Conservation (phyloP, 2,113 vertebrate species). For the Petaurus breviceps region DNA sequence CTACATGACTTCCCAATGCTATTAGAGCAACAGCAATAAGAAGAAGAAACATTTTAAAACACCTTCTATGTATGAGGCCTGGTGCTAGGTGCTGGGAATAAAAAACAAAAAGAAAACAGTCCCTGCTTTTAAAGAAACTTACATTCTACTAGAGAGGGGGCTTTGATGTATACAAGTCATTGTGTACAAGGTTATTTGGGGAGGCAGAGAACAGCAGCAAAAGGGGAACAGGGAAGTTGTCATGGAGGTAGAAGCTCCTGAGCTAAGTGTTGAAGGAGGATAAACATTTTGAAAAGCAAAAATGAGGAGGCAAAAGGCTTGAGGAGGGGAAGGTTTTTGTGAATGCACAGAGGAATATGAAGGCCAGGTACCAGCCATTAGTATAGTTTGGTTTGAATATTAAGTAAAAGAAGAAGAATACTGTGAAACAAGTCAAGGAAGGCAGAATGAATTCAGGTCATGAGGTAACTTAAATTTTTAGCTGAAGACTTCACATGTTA, state of each 20-base stretch:
- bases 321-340: neutral
- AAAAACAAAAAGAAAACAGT: neutral
- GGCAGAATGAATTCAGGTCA: neutral
- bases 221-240: neutral
- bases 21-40: neutral
- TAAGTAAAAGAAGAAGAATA: neutral
- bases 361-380: neutral
- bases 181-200: neutral
- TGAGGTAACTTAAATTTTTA: neutral
- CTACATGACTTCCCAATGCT: neutral
- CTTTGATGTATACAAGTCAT: neutral
- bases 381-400: neutral
- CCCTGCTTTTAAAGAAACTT: constrained; percentile 21
- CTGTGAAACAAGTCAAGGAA: neutral
- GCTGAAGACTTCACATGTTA: neutral
- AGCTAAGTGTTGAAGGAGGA: neutral
- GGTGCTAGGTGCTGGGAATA: neutral
- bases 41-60: neutral
- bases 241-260: neutral
- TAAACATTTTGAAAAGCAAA: neutral
- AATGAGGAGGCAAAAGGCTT: neutral
- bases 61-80: neutral
- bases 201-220: neutral
- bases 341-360: neutral
- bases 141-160: neutral